Evolutionary conservation across 2,797 vertebrate genomes (phyloP).

Genomic region (Sebastes taczanowskii): DNA sequence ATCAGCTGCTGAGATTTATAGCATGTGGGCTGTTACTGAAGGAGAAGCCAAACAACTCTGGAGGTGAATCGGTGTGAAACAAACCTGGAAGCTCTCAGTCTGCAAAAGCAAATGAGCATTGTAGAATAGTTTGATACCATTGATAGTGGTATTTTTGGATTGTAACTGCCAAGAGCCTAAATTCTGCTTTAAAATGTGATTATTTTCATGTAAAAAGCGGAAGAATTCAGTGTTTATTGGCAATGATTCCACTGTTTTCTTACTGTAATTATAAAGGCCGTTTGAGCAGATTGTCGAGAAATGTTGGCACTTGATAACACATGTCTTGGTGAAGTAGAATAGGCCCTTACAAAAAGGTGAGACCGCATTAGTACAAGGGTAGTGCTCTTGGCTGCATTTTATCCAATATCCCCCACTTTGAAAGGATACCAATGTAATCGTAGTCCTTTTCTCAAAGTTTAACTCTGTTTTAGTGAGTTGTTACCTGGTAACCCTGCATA

Average conservation of each 20-base stretch:
- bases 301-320: no score
- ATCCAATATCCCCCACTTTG: neutral
- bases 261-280: no score
- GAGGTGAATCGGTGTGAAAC: neutral
- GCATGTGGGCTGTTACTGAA: neutral
- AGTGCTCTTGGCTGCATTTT: neutral
- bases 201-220: neutral
- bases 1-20: conserved; percentile 32
- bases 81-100: neutral
- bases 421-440: neutral
- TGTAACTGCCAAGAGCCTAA: neutral
- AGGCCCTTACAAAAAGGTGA: neutral
- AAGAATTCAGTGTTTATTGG: neutral
- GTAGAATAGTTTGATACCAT: neutral
- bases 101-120: neutral
- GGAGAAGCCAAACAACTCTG: conserved; percentile 2
- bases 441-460: neutral
- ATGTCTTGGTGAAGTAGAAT: neutral
- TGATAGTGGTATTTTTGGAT: neutral
- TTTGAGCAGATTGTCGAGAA: no score
- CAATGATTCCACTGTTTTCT: neutral
- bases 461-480: neutral
- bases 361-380: no score
- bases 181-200: neutral
- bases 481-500: neutral